Percentiles rank a stretch among this genome's conserved stretches.
Evolutionary conservation across 2,113 vertebrate species (phyloP).

Genomic region (Fukomys damarensis): DNA sequence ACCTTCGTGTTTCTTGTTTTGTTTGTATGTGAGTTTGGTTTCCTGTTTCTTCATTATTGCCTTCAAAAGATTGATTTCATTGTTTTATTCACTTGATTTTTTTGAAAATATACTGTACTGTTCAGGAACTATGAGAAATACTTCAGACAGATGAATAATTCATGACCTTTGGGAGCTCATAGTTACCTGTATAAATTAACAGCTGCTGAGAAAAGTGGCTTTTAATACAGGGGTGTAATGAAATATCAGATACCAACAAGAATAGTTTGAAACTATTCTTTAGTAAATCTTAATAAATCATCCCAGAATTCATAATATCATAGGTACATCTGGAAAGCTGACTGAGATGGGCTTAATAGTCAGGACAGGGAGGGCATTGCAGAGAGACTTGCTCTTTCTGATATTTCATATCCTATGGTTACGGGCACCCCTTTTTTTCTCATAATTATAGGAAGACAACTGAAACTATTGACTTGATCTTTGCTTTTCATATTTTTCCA

Average conservation of each 20-base stretch:
- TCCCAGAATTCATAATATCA: neutral
- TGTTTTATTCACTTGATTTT: neutral
- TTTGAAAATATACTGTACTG: neutral
- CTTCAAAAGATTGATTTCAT: conserved; percentile 7
- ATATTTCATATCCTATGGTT: neutral
- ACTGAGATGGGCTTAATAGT: neutral
- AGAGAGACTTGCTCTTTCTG: neutral
- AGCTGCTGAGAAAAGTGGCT: neutral
- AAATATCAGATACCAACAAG: neutral
- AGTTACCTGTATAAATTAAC: neutral
- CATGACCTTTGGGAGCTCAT: neutral
- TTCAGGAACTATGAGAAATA: neutral
- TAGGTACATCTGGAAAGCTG: neutral
- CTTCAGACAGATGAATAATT: neutral
- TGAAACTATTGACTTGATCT: conserved; percentile 3
- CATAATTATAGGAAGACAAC: neutral
- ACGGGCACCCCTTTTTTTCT: neutral
- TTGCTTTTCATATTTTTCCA: conserved; percentile 31
- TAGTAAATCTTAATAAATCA: neutral
- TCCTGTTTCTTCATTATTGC: neutral
- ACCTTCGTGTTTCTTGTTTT: neutral
- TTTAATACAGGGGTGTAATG: neutral
- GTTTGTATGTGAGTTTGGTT: neutral
- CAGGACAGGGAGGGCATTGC: neutral
- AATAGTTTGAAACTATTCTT: neutral